Conservation (phyloP, 2,888 invertebrate species). For the Timema cristinae region DNA sequence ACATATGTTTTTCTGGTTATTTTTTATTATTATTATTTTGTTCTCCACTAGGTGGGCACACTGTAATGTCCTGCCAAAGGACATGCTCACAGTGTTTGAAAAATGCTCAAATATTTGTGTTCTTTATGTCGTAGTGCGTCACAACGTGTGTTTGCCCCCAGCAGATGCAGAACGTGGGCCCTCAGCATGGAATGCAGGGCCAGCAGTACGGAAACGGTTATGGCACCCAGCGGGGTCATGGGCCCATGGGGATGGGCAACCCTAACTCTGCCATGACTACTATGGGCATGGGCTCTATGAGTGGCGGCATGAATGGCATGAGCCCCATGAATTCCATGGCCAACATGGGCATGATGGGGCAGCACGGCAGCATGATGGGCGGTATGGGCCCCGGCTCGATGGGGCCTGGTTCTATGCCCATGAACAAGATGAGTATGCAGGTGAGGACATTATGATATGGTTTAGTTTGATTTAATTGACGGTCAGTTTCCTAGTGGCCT, state of each 20-base stretch:
- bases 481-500: no score
- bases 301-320: slow-evolving; percentile 55
- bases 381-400: slow-evolving; percentile 37
- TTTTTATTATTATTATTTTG: no score
- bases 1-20: no score
- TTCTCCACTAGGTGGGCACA: no score
- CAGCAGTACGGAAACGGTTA: slow-evolving; percentile 59
- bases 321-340: slow-evolving; percentile 64
- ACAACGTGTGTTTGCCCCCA: slow-evolving; percentile 26
- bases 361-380: slow-evolving; percentile 35
- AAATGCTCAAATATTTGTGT: no score
- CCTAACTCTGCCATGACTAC: slow-evolving; percentile 47
- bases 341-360: slow-evolving; percentile 54
- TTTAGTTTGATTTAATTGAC: no score
- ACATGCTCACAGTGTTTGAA: no score
- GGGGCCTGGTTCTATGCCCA: slow-evolving; percentile 33
- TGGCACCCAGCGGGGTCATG: slow-evolving; percentile 56
- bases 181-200: slow-evolving; percentile 60
- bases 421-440: slow-evolving; percentile 36
- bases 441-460: slow-evolving; percentile 39
- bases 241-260: slow-evolving; percentile 50
- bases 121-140: no score
- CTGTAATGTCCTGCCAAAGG: no score
- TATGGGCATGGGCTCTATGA: slow-evolving; percentile 39
- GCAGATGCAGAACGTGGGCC: slow-evolving; percentile 53